These are phyloP conservation scores for Papilio elwesi DNA, from an alignment of 2,888 invertebrate species.

Conservation along the genomic window DNA sequence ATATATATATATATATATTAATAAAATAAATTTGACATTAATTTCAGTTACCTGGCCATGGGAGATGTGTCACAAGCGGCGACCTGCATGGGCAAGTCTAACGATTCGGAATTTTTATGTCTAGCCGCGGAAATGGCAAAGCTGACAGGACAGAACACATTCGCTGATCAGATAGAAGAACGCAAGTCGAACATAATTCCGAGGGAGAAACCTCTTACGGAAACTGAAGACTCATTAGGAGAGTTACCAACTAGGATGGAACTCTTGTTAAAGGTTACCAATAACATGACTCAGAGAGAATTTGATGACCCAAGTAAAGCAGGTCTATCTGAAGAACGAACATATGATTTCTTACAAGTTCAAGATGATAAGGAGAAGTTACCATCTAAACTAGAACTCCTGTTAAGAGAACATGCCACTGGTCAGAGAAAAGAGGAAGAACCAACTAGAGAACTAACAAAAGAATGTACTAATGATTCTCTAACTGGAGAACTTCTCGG, in stretches of 20 bases:
- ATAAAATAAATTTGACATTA: neutral
- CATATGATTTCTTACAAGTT: neutral
- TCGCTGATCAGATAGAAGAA: conserved; percentile 64
- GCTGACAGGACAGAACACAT: conserved; percentile 68
- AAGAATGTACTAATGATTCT: no score
- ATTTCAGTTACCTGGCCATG: conserved; percentile 83
- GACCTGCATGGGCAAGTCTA: conserved; percentile 81
- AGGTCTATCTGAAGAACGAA: no score
- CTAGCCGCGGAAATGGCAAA: conserved; percentile 86
- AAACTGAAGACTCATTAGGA: conserved; percentile 43
- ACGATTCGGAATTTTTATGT: conserved; percentile 78
- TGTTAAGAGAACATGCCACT: neutral
- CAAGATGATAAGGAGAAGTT: conserved; percentile 2
- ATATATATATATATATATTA: no score
- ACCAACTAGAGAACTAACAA: no score
- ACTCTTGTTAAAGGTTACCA: conserved; percentile 51
- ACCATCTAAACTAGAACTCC: conserved; percentile 9
- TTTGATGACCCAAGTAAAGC: neutral
- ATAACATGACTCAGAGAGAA: conserved; percentile 19
- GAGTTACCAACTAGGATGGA: conserved; percentile 54
- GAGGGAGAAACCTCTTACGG: conserved; percentile 38
- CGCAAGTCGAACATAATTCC: conserved; percentile 50
- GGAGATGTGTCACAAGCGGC: conserved; percentile 86
- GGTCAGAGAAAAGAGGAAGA: no score
- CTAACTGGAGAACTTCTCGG: no score